Base-by-base conservation (phyloP, 2,888 invertebrate species). In the Orchestes rusci region DNA sequence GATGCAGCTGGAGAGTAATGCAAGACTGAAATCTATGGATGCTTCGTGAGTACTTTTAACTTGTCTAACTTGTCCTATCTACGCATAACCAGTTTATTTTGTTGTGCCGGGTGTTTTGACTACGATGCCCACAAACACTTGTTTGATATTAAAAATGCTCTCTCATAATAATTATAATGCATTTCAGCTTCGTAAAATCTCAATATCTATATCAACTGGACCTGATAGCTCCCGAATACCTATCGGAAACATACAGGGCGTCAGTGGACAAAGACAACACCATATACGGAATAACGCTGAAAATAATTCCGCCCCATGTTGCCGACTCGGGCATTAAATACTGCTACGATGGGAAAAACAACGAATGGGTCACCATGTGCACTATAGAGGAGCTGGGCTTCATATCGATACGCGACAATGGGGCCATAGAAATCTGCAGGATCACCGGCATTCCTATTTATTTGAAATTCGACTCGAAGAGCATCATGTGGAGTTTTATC, bases 361-460 rank as follows among this genome's bases (percentile, higher is more conserved):
- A 80, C 66, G 73, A 62, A 50, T 84, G 83, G 83, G 71, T 73
- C 45, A 76, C 80, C 53, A 73, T 90, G 5, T 87, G 89, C 59
- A 74, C 81, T 23, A 81, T 92, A 59, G 89, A 89, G 64, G 88
- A 91, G 56, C 70, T 93, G 48, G 88, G 86, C 62, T 88, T 83
- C 61, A 70, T 92, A 55, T 87, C 86, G 44, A 79, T 86, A 49
- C 76, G 82, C 54, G 73, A 75, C 40, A 83, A 86, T 53, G 73
- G 78, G 39, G 80, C 79, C 1, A 76, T 89, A 34, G 85, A 87
- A 71, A 79, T 89, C 49, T 82, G 83, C 16, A 71, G 86, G 49
- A 77, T 80, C 62, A 79, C 75, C 64, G 87, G 86, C n/a, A 83
- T 85, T 29, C 87, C 86, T 1, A 72, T 82, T 33, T 83, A 83